A percentile compares a stretch with the other conserved stretches of the same genome.
phyloP scores from a whole-genome alignment of 2,888 invertebrate species.

The Crematogaster levior region DNA sequence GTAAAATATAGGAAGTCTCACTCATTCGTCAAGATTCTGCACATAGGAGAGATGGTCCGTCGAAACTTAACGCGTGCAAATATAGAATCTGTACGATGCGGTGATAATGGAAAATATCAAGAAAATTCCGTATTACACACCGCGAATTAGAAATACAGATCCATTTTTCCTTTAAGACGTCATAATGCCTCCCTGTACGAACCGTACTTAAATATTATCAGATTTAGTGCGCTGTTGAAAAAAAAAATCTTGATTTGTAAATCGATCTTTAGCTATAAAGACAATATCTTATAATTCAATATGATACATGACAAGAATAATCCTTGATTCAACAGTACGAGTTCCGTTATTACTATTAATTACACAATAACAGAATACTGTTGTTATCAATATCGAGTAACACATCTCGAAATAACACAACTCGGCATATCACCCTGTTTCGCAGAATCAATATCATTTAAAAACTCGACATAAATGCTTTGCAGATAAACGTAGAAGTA shows the following conservation, averaged over 20 bases:
- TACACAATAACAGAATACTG: neutral
- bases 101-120: neutral
- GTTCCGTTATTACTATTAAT: neutral
- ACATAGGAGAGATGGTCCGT: neutral
- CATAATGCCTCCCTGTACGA: neutral
- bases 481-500: slow-evolving; percentile 62
- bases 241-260: slow-evolving; percentile 17
- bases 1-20: slow-evolving; percentile 35
- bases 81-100: slow-evolving; percentile 16
- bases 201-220: neutral
- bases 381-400: neutral
- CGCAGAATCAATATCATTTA: slow-evolving; percentile 14
- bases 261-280: neutral
- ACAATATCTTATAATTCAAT: neutral
- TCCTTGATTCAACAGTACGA: neutral
- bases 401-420: neutral
- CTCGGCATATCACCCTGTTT: neutral
- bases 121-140: neutral
- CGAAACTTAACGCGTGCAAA: neutral
- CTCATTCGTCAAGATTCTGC: neutral
- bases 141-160: neutral
- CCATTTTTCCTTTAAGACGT: neutral
- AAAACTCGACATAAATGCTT: slow-evolving; percentile 47
- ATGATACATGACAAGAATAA: slow-evolving; percentile 13
- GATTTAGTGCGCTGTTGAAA: neutral